phyloP scores from a whole-genome alignment of 2,113 vertebrate species.

The Aramus guarauna region DNA sequence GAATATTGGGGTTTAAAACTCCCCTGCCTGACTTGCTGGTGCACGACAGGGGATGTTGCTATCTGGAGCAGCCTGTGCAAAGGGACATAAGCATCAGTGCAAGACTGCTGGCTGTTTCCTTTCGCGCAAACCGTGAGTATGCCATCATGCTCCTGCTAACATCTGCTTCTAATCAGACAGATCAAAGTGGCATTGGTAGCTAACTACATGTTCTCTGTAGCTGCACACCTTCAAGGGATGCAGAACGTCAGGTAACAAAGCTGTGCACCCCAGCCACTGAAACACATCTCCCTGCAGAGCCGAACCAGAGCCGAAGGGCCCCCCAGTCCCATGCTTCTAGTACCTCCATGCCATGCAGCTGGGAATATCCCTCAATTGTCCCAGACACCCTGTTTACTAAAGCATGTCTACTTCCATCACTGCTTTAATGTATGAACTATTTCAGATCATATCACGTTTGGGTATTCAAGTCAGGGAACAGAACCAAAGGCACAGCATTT shows the following conservation, averaged over 20 bases:
- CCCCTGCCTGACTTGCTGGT: not conserved
- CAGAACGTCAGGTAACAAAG: not conserved
- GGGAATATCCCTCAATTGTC: rapidly evolving
- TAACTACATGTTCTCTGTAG: not conserved
- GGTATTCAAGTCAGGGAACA: not conserved
- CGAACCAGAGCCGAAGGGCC: rapidly evolving
- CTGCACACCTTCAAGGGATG: rapidly evolving
- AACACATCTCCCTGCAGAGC: not conserved
- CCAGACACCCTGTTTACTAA: not conserved
- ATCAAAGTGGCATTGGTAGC: not conserved
- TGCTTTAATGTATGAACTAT: not conserved
- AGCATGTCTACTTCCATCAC: not conserved
- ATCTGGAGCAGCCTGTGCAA: not conserved
- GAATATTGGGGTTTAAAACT: not conserved
- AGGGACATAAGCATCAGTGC: not conserved
- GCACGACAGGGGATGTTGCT: not conserved
- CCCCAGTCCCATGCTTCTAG: not conserved
- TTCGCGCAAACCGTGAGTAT: not conserved
- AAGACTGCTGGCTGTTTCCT: not conserved
- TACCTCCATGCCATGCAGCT: not conserved
- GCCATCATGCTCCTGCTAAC: not conserved
- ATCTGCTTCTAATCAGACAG: not conserved
- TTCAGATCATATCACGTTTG: not conserved
- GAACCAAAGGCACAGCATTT: not conserved
- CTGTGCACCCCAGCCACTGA: not conserved